These are phyloP conservation scores for Epicauta chinensis DNA, from an alignment of 1,140 invertebrate genomes.

Conservation along the genomic window DNA sequence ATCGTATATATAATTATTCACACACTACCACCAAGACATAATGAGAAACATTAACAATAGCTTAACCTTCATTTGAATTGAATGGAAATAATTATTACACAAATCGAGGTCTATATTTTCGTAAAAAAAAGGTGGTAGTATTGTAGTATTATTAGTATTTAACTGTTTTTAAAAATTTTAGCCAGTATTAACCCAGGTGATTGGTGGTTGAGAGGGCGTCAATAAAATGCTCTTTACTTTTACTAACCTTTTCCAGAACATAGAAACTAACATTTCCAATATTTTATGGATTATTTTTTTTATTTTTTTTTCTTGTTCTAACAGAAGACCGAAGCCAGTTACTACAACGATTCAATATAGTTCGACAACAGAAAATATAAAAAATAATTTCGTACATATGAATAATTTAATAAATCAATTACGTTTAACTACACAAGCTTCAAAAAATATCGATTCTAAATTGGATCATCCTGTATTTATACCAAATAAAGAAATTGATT, in stretches of 20 bases:
- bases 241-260: too few species aligned
- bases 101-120: background rate
- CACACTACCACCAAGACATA: conserved; percentile 15
- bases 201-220: conserved; percentile 18
- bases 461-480: conserved; percentile 20
- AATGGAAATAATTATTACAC: conserved; percentile 4
- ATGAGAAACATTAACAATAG: background rate
- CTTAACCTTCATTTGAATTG: conserved; percentile 8
- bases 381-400: conserved; percentile 23
- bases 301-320: too few species aligned
- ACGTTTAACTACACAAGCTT: conserved; percentile 12
- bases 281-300: too few species aligned
- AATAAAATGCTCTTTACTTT: background rate
- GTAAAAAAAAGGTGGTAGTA: conserved; percentile 6
- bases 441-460: conserved; percentile 16
- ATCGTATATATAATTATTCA: conserved; percentile 5
- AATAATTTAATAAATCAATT: conserved; percentile 24
- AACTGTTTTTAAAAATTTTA: background rate
- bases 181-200: conserved; percentile 15
- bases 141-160: too few species aligned
- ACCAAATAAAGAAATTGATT: conserved; percentile 12
- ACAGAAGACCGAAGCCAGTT: conserved; percentile 20
- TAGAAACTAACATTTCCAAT: too few species aligned
- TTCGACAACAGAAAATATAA: conserved; percentile 19
- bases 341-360: conserved; percentile 14